Conservation (phyloP, 2,797 vertebrate species). For the Poecile montanus region DNA sequence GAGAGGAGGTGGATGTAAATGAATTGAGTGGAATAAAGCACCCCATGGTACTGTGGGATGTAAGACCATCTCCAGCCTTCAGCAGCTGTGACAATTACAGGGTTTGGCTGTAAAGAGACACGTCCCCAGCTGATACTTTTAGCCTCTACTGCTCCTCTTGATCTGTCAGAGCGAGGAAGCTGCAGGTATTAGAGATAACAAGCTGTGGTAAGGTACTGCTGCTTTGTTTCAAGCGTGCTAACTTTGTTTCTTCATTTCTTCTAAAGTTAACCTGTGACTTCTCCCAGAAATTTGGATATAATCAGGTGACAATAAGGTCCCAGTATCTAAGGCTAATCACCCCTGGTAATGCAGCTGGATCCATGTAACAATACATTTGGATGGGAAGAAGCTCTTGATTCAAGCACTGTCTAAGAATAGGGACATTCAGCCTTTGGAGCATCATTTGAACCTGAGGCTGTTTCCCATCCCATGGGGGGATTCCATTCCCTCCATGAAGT, state of each 20-base stretch:
- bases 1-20: constrained; percentile 22
- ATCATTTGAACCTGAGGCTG: background rate
- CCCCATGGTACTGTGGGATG: background rate
- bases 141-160: background rate
- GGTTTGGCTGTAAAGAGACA: background rate
- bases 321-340: background rate
- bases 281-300: background rate
- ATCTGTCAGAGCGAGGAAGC: background rate
- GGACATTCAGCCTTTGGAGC: background rate
- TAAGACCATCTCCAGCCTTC: background rate
- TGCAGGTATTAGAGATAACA: background rate
- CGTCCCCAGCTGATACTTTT: constrained; percentile 12
- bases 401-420: background rate
- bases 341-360: background rate
- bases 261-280: background rate
- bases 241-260: background rate
- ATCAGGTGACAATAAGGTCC: background rate
- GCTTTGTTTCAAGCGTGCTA: background rate
- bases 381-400: background rate
- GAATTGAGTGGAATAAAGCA: background rate
- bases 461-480: background rate
- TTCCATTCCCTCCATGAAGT: background rate
- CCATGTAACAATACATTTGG: background rate
- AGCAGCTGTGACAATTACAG: constrained; percentile 33
- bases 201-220: background rate